A percentile compares a stretch with the other conserved stretches of the same genome.
phyloP scores from a whole-genome alignment of 1,140 invertebrate species.

The Lepidostoma basale region DNA sequence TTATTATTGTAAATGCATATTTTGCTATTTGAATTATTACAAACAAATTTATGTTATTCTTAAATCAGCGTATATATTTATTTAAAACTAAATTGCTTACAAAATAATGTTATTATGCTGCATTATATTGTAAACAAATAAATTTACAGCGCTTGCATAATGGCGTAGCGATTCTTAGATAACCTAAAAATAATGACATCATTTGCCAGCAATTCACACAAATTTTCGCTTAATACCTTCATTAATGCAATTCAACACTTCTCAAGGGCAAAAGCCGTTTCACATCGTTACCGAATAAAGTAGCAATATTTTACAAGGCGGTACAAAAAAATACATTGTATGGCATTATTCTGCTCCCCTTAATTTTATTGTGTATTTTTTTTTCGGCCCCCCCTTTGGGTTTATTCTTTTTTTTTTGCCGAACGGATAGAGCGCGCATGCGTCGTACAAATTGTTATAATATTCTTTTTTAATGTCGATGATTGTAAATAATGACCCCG shows the following conservation, averaged over 20 bases:
- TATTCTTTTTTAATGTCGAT: constrained; percentile 43
- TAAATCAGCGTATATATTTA: too few relatives aligned
- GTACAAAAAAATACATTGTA: constrained; percentile 10
- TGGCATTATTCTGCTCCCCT: not conserved
- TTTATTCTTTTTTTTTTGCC: not conserved
- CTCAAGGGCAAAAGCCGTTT: not conserved
- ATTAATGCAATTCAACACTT: not conserved
- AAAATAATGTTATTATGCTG: too few relatives aligned
- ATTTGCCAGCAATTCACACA: not conserved
- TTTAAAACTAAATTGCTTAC: too few relatives aligned
- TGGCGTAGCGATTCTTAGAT: too few relatives aligned
- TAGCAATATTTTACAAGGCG: constrained; percentile 16
- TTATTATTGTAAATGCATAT: too few relatives aligned
- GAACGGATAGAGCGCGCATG: constrained; percentile 25
- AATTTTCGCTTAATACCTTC: not conserved
- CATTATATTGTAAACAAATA: too few relatives aligned
- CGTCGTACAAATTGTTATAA: constrained; percentile 44
- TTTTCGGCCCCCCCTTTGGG: not conserved
- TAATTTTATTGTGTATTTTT: constrained; percentile 17
- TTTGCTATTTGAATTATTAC: too few relatives aligned
- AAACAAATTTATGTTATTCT: too few relatives aligned
- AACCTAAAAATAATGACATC: not conserved
- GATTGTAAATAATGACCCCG: constrained; percentile 45
- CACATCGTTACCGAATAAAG: constrained; percentile 1
- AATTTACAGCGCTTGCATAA: too few relatives aligned